These are phyloP conservation scores for Drosophila willistoni DNA, from an alignment of 1,140 invertebrate genomes.

Conservation along the genomic window DNA sequence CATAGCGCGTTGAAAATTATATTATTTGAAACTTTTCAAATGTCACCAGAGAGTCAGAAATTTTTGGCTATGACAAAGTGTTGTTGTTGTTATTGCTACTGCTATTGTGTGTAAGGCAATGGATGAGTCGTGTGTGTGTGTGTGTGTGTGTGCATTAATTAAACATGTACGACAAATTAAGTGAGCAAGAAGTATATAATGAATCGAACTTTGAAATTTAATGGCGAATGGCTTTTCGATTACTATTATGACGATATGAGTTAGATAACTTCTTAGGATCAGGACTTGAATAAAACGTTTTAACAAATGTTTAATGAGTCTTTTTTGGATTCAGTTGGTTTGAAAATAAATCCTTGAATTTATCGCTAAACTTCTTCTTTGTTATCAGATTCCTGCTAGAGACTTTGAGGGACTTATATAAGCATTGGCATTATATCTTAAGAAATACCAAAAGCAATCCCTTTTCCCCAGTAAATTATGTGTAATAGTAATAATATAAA, in stretches of 20 bases:
- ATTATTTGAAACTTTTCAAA: constrained; percentile 80
- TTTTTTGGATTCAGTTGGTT: too few species aligned
- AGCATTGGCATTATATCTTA: too few species aligned
- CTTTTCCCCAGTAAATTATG: too few species aligned
- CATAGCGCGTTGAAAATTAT: constrained; percentile 78
- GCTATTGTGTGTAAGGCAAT: constrained; percentile 8
- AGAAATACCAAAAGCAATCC: too few species aligned
- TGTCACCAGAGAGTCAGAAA: constrained; percentile 71
- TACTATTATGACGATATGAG: background rate
- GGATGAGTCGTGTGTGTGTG: constrained; percentile 17
- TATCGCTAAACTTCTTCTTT: too few species aligned
- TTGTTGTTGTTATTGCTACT: constrained; percentile 13
- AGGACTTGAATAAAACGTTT: too few species aligned
- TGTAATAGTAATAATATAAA: too few species aligned
- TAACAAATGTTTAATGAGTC: too few species aligned
- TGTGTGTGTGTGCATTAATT: constrained; percentile 54
- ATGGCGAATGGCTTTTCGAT: background rate
- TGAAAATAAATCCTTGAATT: too few species aligned
- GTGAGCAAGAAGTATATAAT: constrained; percentile 33
- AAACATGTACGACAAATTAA: constrained; percentile 58
- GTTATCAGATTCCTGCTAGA: too few species aligned
- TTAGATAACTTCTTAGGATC: too few species aligned
- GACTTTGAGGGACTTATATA: too few species aligned
- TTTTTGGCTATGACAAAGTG: constrained; percentile 53
- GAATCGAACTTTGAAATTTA: background rate